Conservation (phyloP, 2,888 invertebrate genomes). For the Xanthia icteritia region DNA sequence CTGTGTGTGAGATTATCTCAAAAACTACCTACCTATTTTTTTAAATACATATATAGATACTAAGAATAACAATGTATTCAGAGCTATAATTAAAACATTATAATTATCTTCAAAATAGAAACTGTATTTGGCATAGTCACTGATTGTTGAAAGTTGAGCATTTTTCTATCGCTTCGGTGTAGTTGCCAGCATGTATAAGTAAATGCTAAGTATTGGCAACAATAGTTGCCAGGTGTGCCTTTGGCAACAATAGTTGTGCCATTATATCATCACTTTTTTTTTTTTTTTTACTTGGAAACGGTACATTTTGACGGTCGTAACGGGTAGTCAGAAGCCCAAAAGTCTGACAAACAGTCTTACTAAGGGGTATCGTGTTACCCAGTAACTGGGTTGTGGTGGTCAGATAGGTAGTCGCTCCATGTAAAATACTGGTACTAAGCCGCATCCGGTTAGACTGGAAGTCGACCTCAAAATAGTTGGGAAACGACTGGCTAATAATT, state of each 20-base stretch:
- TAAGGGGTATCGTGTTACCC: neutral
- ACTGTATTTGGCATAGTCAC: slow-evolving; percentile 17
- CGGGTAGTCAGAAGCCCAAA: neutral
- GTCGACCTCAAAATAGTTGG: no score
- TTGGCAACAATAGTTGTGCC: slow-evolving; percentile 14
- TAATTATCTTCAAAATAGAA: slow-evolving; percentile 23
- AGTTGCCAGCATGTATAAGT: slow-evolving; percentile 4
- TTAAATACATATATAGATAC: neutral
- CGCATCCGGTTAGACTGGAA: neutral
- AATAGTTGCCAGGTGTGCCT: slow-evolving; percentile 20
- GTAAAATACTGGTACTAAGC: neutral
- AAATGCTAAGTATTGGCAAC: slow-evolving; percentile 30
- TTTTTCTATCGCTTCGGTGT: neutral
- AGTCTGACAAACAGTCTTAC: neutral
- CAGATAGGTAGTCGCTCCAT: neutral
- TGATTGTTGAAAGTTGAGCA: slow-evolving; percentile 13
- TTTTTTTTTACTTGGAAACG: neutral
- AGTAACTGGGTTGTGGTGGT: neutral
- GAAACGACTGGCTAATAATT: no score
- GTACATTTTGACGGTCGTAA: neutral
- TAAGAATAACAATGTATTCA: neutral
- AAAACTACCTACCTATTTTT: neutral
- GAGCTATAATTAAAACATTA: slow-evolving; percentile 8
- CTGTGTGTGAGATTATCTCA: no score
- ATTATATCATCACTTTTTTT: no score